Evolutionary conservation across 1,140 invertebrate species (phyloP), one percentile per base, ranked within the genome.

Genomic region (Protaetia brevitarsis): DNA sequence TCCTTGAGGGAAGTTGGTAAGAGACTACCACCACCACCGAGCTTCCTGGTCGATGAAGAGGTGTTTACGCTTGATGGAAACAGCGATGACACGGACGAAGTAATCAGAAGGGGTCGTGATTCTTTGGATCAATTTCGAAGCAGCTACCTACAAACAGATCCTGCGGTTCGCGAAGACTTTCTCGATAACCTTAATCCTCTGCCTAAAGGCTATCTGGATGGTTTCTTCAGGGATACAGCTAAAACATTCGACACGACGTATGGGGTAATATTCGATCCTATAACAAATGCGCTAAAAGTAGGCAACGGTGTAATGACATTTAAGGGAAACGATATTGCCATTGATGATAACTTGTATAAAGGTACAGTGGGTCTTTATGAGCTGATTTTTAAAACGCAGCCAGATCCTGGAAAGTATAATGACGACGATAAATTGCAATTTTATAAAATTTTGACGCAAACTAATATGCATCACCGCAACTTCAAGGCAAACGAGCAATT

Each of bases 291-390:
- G 28, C 27, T 34, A 11, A 34, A 36, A 10, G 60, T 65, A 2
- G 64, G 64, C 3, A 29, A 65, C 16, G 41, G 13, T 11, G n/a
- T 21, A 7, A 13, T 66, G 11, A 27, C 45, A 2, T 29, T 66
- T 5, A 6, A n/a, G 16, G 59, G 41, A 2, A 8, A 11, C 3
- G 16, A 66, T 57, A 13, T 66, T 30, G 21, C 57, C 23, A 63
- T 66, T 26, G 63, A 66, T 16, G 27, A 29, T 30, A 56, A 66
- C 28, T 7, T n/a, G 13, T 67, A 59, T 45, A 51, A 58, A 19
- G 62, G 34, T 19, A 71, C 68, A 11, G 29, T n/a, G 6, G 68
- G 68, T 61, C 19, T 71, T 7, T 63, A 34, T 36, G 68, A 71
- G 60, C 60, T 71, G 10, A 3, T 69, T 7, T 67, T 65, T 66